These are phyloP conservation scores for Metallyticus violacea DNA, from an alignment of 2,888 invertebrate species.

Conservation along the genomic window DNA sequence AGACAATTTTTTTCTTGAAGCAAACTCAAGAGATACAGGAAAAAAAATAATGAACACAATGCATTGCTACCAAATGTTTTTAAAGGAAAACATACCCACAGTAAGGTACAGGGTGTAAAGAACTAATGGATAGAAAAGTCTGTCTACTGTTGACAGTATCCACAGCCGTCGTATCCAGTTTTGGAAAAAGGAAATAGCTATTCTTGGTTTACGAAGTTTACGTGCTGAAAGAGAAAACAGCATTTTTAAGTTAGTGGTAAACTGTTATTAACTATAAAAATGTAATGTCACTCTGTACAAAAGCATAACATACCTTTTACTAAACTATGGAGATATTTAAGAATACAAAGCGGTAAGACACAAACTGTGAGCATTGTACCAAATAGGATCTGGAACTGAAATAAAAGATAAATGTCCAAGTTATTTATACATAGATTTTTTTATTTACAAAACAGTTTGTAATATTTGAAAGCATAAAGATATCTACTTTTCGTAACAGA, in stretches of 20 bases:
- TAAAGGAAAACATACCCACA: constrained; percentile 52
- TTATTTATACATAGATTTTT: too few relatives aligned
- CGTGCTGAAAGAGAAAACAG: constrained; percentile 43
- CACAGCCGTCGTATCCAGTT: constrained; percentile 62
- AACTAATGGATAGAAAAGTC: constrained; percentile 70
- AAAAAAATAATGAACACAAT: too few relatives aligned
- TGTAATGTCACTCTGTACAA: constrained; percentile 8
- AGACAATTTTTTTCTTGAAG: too few relatives aligned
- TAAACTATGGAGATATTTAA: constrained; percentile 59
- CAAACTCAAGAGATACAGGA: too few relatives aligned
- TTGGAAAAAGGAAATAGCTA: constrained; percentile 46
- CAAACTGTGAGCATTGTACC: constrained; percentile 59
- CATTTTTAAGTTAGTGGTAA: neutral
- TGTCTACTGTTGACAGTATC: constrained; percentile 70
- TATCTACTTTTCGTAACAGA: too few relatives aligned
- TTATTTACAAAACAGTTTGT: too few relatives aligned
- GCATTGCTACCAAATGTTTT: too few relatives aligned
- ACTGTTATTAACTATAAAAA: constrained; percentile 17
- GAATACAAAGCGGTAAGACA: constrained; percentile 61
- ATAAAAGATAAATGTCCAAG: constrained; percentile 31
- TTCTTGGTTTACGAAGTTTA: constrained; percentile 47
- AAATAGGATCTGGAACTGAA: constrained; percentile 70
- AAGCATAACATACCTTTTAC: constrained; percentile 49
- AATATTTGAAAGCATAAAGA: too few relatives aligned
- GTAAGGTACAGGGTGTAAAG: constrained; percentile 70